Conservation (phyloP, 1,140 invertebrate species). For the Mactra quadrangularis region DNA sequence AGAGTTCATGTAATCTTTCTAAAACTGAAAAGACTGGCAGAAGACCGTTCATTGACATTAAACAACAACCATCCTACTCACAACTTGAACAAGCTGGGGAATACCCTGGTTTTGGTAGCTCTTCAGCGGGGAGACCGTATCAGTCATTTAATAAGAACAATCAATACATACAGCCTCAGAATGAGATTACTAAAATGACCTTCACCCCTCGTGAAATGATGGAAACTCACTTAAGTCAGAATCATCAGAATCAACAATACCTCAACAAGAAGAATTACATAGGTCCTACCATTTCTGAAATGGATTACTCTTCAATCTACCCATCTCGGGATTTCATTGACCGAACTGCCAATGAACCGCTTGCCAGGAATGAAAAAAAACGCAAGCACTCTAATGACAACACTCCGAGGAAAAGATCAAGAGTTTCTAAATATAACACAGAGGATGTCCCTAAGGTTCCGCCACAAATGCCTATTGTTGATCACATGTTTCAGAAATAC, state of each 20-base stretch:
- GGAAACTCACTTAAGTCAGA: constrained; percentile 42
- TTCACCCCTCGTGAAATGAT: constrained; percentile 50
- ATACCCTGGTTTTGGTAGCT: too few relatives aligned
- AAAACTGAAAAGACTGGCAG: too few relatives aligned
- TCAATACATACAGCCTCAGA: constrained; percentile 1
- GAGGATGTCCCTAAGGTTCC: constrained; percentile 31
- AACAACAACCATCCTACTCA: too few relatives aligned
- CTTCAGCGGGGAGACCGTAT: too few relatives aligned
- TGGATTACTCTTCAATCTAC: constrained; percentile 53
- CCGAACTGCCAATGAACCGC: neutral
- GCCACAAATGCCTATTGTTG: constrained; percentile 40
- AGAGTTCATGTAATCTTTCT: too few relatives aligned
- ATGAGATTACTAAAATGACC: constrained; percentile 45
- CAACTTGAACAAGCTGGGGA: too few relatives aligned
- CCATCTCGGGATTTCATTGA: constrained; percentile 53
- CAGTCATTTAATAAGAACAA: neutral
- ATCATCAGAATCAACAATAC: constrained; percentile 26
- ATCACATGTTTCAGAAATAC: constrained; percentile 25
- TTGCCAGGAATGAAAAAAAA: neutral
- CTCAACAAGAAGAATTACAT: constrained; percentile 1
- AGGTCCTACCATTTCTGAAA: constrained; percentile 9
- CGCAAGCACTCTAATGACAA: neutral
- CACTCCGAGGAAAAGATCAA: neutral
- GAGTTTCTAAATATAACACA: constrained; percentile 47
- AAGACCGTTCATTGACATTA: too few relatives aligned